Conservation (phyloP, 2,113 vertebrate genomes). For the Alethe diademata region DNA sequence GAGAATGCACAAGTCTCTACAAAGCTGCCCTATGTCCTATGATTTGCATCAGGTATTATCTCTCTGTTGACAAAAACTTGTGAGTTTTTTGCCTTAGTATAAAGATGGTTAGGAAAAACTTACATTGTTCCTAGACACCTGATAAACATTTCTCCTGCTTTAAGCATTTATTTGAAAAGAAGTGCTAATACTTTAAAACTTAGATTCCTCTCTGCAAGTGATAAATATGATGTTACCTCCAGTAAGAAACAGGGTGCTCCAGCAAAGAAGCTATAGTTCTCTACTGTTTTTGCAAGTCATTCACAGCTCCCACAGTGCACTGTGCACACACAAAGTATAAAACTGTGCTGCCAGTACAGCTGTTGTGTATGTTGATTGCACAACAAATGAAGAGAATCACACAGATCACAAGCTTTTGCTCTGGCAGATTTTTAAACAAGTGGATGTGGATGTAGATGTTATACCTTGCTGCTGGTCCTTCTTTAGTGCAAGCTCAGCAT, state of each 20-base stretch:
- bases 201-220: neutral
- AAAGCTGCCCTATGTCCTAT: neutral
- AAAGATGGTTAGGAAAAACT: neutral
- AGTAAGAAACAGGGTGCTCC: neutral
- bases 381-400: too few relatives aligned
- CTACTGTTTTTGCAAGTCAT: fast-evolving
- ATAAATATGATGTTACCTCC: neutral
- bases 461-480: constrained; percentile 72
- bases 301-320: neutral
- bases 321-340: neutral
- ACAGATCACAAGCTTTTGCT: neutral
- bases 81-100: neutral
- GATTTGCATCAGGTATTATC: neutral
- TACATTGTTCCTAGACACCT: neutral
- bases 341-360: neutral
- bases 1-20: neutral
- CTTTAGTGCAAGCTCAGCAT: constrained; percentile 76
- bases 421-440: neutral
- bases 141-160: neutral
- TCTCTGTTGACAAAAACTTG: neutral
- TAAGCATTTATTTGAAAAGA: neutral
- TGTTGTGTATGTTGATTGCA: neutral
- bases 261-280: fast-evolving
- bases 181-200: neutral
- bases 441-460: neutral